Base-by-base conservation (phyloP, 1,140 invertebrate genomes). In the Cotesia vestalis region DNA sequence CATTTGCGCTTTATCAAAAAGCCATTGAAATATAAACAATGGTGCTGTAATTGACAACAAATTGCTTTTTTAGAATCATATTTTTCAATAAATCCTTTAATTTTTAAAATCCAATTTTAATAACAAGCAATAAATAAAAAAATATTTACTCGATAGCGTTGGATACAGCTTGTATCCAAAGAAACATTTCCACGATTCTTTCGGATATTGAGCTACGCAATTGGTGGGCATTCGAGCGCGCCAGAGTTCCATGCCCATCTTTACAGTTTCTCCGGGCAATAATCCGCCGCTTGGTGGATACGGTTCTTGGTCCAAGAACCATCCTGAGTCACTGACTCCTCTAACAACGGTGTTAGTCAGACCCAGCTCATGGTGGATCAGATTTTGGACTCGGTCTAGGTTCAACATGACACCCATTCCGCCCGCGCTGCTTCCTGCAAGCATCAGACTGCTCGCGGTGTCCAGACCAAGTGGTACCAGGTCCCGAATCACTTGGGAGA, bases 1-100 rank as follows among this genome's bases (percentile, higher is more conserved):
- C 89, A 98, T 93, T 87, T 98, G 96, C 1, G 95, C 96, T 80
- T 97, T 96, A 83, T 98, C 96, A 85, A 96, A 98, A 20, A 98
- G 89, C 91, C 95, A 97, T 90, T 98, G 96, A 81, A 98, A 95
- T 0, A 98, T 92, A 84, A 97, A 98, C 12, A 98, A 87, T 0
- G 95, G 94, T 69, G 93, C 96, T 96, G 82, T 4, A 87, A 84
- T 46, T 11, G 17, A 69, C 59, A 57, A 12, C 12, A 57, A 36
- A 61, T 27, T 27, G 1, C 20, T 14, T 17, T 14, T 57, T 57
- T 4, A 14, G 11, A 4, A 57, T 4, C 20, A 9, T 34, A 20
- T 35, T 4, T 9, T 63, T 5, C 20, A 63, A 34, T 20, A 20
- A 63, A n/a, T 6, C 12, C 4, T 63, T n/a, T 63, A 40, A 12